Evolutionary conservation across 1,140 invertebrate genomes (phyloP), one percentile per base, ranked within the genome.

Genomic region (Drosophila mauritiana): DNA sequence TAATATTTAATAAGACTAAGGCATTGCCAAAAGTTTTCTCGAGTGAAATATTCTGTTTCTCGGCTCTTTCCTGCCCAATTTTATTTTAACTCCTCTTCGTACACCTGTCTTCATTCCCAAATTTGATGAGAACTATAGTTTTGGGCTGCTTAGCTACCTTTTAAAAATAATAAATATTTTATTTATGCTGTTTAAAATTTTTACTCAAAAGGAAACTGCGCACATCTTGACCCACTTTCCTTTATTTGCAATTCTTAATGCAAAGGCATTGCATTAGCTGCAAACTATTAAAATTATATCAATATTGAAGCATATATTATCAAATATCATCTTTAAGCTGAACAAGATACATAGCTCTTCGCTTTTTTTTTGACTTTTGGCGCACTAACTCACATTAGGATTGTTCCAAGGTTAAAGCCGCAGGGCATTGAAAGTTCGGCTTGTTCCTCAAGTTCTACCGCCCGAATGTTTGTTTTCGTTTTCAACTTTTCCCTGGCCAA

Each of bases 1-100:
- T 90, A 89, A 89, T 89, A 89, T 89, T 89, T 89, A 89, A 89
- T 83, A 89, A 84, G 84, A 61, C 25, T 54, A 69, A 51, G 40
- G 52, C 49, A 40, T 70, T 56, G 43, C 51, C 40, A 64, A 77
- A 72, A 78, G 56, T 70, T 56, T 54, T 43, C 27, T 45, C 39
- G 25, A 73, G n/a, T 43, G 53, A 51, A 25, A 73, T 58, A 43
- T 65, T 49, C 72, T 11, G 49, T 68, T 53, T 37, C 52, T 10
- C 15, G 22, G 37, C 12, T 15, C 20, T 31, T 25, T 5, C 27
- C 31, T 25, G 1, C 43, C 31, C 5, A 25, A 36, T 36, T 27
- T 52, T 46, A 15, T 37, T 48, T 73, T 10, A 52, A 10, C 39
- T 54, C 17, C 34, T 34, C 52, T 39, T 25, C 39, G n/a, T 49